Evolutionary conservation across 2,113 vertebrate genomes (phyloP).

Genomic region (Otis tarda): DNA sequence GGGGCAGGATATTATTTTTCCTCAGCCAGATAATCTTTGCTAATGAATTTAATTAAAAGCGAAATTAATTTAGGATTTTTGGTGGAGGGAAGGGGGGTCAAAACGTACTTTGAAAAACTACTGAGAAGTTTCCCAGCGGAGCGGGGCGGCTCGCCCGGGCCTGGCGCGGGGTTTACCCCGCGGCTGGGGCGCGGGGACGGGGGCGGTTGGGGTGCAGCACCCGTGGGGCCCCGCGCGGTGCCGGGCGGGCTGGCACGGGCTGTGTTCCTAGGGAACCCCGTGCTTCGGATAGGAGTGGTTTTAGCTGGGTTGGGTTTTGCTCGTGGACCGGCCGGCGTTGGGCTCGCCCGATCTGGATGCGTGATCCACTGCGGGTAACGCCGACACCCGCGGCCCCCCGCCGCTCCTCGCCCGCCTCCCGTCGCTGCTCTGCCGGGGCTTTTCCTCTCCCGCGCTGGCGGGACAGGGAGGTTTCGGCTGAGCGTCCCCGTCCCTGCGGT

Average conservation of each 20-base stretch:
- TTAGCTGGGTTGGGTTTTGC: neutral
- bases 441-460: rapidly evolving
- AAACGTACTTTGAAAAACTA: neutral
- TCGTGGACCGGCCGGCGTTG: neutral
- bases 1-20: constrained; percentile 61
- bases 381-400: neutral
- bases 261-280: neutral
- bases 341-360: rapidly evolving
- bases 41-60: constrained; percentile 78
- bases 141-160: rapidly evolving
- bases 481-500: rapidly evolving
- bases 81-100: neutral
- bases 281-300: rapidly evolving
- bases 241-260: rapidly evolving
- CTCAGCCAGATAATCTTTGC: constrained; percentile 72
- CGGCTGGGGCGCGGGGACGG: rapidly evolving
- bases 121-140: neutral
- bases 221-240: rapidly evolving
- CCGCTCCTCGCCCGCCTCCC: neutral
- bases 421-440: rapidly evolving
- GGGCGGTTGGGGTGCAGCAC: neutral
- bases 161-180: neutral
- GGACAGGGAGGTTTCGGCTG: neutral
- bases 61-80: constrained; percentile 61
- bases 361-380: rapidly evolving